phyloP scores from a whole-genome alignment of 1,140 invertebrate species.

The Procambarus clarkii region DNA sequence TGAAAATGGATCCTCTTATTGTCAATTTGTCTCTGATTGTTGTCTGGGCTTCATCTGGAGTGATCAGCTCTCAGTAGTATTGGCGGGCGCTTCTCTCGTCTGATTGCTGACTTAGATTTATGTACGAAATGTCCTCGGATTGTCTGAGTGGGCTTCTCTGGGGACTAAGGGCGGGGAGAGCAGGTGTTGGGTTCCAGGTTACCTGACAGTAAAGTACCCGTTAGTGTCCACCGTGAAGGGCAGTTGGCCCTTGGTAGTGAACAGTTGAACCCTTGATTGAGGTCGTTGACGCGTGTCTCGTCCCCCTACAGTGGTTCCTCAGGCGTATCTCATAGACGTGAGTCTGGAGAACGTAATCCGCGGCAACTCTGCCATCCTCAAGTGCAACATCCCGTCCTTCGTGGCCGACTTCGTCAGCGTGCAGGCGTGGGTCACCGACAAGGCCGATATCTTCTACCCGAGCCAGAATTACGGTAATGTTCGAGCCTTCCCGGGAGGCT shows the following conservation, averaged over 20 bases:
- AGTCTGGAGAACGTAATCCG: conserved; percentile 77
- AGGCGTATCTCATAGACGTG: conserved; percentile 75
- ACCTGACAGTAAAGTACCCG: neutral
- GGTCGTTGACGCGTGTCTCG: neutral
- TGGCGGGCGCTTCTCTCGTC: too few species aligned
- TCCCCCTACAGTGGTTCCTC: conserved; percentile 75
- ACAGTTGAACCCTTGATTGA: neutral
- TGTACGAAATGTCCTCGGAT: too few species aligned
- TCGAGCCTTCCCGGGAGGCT: neutral
- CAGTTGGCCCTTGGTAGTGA: neutral
- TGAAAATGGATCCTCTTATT: too few species aligned
- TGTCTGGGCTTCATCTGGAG: too few species aligned
- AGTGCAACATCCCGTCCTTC: conserved; percentile 77
- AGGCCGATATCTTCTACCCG: conserved; percentile 81
- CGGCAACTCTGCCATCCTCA: conserved; percentile 78
- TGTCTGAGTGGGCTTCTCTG: too few species aligned
- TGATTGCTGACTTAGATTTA: too few species aligned
- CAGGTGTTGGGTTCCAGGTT: neutral
- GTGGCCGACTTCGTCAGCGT: conserved; percentile 76
- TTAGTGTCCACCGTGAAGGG: neutral
- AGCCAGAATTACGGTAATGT: conserved; percentile 63
- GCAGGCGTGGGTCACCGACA: conserved; percentile 60
- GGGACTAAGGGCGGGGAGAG: too few species aligned
- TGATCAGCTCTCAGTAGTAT: too few species aligned
- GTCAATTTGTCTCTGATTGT: too few species aligned